Evolutionary conservation across 1,140 invertebrate species (phyloP), one percentile per base, ranked within the genome.

Genomic region (Bombus balteatus): DNA sequence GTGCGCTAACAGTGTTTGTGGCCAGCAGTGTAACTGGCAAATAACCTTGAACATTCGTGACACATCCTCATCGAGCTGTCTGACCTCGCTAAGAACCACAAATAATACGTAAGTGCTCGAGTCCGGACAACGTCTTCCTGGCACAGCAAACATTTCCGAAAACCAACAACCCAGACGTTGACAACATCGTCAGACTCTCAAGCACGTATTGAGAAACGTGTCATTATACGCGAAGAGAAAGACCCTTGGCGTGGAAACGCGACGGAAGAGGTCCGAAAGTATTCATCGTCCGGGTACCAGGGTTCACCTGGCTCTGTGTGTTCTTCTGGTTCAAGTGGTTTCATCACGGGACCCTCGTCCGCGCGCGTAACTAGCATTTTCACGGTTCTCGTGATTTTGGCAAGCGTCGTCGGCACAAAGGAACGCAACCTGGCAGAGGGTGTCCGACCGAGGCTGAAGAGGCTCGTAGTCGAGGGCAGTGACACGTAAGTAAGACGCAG

Each of bases 401-500:
- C 68, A n/a, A 47, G 53, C 10, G 53, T 65, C 74, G 10, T 18
- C 37, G 25, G 4, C 66, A 41, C n/a, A 53, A 57, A 78, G 62
- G 39, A n/a, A 28, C 28, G 39, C 32, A 22, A 32, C 10, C 6
- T 41, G 28, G 47, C 28, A 18, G 39, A 18, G 43, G 72, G 66
- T 77, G 77, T 78, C 68, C 70, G 74, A 75, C 66, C 66, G 71
- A 59, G 74, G n/a, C 1, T 66, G 66, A 84, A 70, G 88, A 81
- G 77, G 47, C 66, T 85, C 76, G 81, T 81, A 34, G 62, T 68
- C 47, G 70, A 70, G 90, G 83, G 86, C 88, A 91, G 83, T 91
- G 90, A 91, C 90, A 91, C 88, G 88, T 86, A 86, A 86, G 83
- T 71, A 84, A 91, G 90, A 91, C 87, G 83, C 83, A 83, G 85